Evolutionary conservation across 2,888 invertebrate genomes (phyloP), one percentile per base, ranked within the genome.

Genomic region (Geophilus truncorum): DNA sequence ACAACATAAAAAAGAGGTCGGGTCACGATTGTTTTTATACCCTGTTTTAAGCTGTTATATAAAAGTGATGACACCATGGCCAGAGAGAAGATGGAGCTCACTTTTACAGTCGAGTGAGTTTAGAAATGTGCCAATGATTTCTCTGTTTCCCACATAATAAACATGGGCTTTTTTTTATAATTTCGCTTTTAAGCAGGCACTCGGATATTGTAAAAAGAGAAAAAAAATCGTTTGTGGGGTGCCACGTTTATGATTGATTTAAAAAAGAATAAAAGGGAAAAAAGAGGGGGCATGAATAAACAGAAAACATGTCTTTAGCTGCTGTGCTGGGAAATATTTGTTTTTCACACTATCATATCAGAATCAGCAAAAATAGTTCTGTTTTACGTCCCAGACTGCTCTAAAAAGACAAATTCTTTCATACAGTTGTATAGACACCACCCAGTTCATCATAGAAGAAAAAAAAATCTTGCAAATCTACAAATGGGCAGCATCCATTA

Each of bases 341-440:
- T 28, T 40, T 32, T 57, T 57, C 7, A 21, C 18, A 25, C 12
- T 6, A 62, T 57, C 57, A 21, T 62, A 28, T 80, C 36, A 80
- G 80, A 75, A 70, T 80, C 75, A 80, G 80, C 80, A 80, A 80
- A 80, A 80, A 80, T 80, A 80, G 80, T 80, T 80, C n/a, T 80
- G 40, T 78, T n/a, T 34, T 40, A 78, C 12, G 34, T 80, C 76
- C 76, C 80, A 75, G 70, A 23, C 25, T 75, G 80, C 36, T 80
- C 40, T 36, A 57, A 78, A 75, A 80, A 80, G 70, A 80, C 80
- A 80, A 45, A 75, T 34, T 25, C 23, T 34, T 80, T 34, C 78
- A 45, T 78, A 78, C 45, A 45, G 77, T 45, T 45, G 45, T 28
- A 40, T 21, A 70, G 80, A 36, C 21, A 75, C 76, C 75, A 75